These are phyloP conservation scores for Sphecodes monilicornis DNA, from an alignment of 2,888 invertebrate genomes.

Conservation along the genomic window DNA sequence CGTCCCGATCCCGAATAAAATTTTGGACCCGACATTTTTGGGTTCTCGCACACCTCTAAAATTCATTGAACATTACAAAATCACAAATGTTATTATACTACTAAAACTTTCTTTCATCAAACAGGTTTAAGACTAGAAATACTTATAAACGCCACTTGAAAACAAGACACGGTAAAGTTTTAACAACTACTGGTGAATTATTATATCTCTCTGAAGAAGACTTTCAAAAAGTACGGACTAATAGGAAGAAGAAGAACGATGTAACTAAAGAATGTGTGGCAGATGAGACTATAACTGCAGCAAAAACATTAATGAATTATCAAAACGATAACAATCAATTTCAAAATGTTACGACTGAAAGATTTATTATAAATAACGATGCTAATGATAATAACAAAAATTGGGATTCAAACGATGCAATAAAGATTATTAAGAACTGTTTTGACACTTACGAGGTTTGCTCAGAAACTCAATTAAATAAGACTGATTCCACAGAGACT, in stretches of 20 bases:
- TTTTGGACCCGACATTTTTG: no score
- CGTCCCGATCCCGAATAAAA: not conserved
- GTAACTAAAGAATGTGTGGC: slow-evolving; percentile 54
- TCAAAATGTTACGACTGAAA: slow-evolving; percentile 50
- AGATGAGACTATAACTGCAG: slow-evolving; percentile 66
- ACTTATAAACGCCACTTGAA: slow-evolving; percentile 87
- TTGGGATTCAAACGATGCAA: slow-evolving; percentile 50
- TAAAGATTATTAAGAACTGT: slow-evolving; percentile 59
- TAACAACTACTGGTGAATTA: slow-evolving; percentile 85
- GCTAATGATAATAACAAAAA: slow-evolving; percentile 36
- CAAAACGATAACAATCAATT: slow-evolving; percentile 43
- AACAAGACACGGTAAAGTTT: slow-evolving; percentile 86
- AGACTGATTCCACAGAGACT: slow-evolving; percentile 82
- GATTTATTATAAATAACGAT: slow-evolving; percentile 60
- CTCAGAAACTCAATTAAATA: slow-evolving; percentile 72
- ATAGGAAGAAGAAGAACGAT: slow-evolving; percentile 76
- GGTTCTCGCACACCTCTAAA: not conserved
- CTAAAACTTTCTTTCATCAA: slow-evolving; percentile 1
- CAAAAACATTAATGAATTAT: slow-evolving; percentile 71
- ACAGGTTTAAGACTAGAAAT: slow-evolving; percentile 87
- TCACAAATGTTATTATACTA: not conserved
- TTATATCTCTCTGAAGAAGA: slow-evolving; percentile 85
- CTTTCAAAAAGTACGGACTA: slow-evolving; percentile 83
- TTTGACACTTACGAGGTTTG: slow-evolving; percentile 66
- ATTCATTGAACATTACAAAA: not conserved